phyloP scores from a whole-genome alignment of 2,113 vertebrate genomes.

The Neopipo cinnamomea region DNA sequence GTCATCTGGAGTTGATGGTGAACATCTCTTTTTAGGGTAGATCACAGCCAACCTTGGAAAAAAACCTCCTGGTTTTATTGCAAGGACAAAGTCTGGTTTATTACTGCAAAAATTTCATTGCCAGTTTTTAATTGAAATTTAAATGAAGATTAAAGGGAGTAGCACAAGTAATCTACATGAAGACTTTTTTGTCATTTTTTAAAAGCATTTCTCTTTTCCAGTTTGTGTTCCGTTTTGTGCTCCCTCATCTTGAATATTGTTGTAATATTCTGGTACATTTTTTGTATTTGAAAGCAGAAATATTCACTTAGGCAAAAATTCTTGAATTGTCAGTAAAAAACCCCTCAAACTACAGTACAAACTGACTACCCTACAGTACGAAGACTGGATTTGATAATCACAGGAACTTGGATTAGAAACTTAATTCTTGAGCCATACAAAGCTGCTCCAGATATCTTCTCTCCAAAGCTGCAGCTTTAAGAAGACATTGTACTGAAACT shows the following conservation, averaged over 20 bases:
- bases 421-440: neutral
- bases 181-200: neutral
- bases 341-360: neutral
- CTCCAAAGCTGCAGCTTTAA: neutral
- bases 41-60: neutral
- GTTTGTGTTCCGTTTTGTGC: neutral
- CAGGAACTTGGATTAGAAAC: neutral
- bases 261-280: neutral
- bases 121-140: neutral
- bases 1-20: neutral
- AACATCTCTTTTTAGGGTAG: neutral
- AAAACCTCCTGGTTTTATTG: neutral
- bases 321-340: neutral
- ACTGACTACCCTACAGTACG: neutral
- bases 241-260: neutral
- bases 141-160: neutral
- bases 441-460: neutral
- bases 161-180: neutral
- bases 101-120: neutral
- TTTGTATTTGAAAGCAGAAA: neutral
- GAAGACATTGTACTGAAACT: neutral
- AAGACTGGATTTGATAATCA: neutral
- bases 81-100: neutral
- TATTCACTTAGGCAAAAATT: neutral
- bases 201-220: neutral